A percentile compares a stretch with the other conserved stretches of the same genome.
phyloP scores from a whole-genome alignment of 2,888 invertebrate species.

The Norana najaformis region DNA sequence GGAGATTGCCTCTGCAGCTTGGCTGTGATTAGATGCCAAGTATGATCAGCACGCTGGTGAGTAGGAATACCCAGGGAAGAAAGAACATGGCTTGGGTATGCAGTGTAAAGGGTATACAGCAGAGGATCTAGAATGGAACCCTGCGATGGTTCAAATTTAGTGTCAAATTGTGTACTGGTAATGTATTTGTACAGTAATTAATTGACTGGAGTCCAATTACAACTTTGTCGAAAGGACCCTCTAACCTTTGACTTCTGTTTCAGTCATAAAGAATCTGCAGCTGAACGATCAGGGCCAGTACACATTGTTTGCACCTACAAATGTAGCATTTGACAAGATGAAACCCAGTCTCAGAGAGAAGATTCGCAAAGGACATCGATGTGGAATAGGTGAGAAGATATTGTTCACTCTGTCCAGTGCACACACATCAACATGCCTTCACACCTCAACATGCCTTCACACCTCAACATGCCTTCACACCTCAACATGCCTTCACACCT shows the following conservation, averaged over 20 bases:
- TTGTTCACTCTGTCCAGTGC: neutral
- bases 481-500: neutral
- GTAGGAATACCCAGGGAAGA: no score
- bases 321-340: slow-evolving; percentile 68
- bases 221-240: neutral
- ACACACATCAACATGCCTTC: neutral
- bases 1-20: no score
- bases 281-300: slow-evolving; percentile 69
- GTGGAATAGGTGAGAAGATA: slow-evolving; percentile 51
- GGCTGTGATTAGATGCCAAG: no score
- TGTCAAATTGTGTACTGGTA: neutral
- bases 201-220: neutral
- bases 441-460: no score
- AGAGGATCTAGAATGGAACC: no score
- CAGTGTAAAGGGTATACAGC: no score
- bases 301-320: slow-evolving; percentile 70
- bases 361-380: slow-evolving; percentile 47
- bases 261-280: slow-evolving; percentile 29
- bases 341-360: slow-evolving; percentile 44
- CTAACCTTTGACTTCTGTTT: slow-evolving; percentile 15
- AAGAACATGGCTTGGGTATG: no score
- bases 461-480: neutral
- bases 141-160: no score
- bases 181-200: neutral
- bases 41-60: no score